Evolutionary conservation across 2,888 invertebrate genomes (phyloP).

Genomic region (Tinea pellionella): DNA sequence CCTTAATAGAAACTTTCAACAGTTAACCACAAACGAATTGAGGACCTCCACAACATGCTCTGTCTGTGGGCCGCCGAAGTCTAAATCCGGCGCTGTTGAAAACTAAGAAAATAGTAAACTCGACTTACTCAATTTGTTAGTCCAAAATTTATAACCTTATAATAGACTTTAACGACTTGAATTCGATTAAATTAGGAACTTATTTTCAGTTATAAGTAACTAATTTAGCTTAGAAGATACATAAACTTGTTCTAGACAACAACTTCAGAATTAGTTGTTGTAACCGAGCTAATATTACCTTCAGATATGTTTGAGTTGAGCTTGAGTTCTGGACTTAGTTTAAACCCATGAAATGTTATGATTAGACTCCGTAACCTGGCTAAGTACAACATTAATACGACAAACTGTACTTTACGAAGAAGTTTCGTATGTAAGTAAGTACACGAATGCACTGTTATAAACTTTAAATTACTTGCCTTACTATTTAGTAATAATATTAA

Average conservation of each 20-base stretch:
- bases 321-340: not conserved
- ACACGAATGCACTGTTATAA: no score
- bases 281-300: constrained; percentile 3
- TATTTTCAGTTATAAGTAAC: constrained; percentile 20
- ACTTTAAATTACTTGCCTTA: no score
- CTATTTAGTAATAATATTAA: no score
- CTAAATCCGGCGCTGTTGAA: no score
- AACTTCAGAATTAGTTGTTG: constrained; percentile 7
- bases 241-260: constrained; percentile 25
- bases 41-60: no score
- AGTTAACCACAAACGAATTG: no score
- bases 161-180: not conserved
- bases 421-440: no score
- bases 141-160: not conserved
- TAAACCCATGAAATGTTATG: constrained; percentile 1
- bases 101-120: not conserved
- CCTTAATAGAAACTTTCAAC: no score
- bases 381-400: not conserved
- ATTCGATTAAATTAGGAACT: not conserved
- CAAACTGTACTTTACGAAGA: not conserved
- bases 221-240: constrained; percentile 31
- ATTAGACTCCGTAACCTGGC: not conserved
- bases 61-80: no score
- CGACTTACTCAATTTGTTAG: not conserved
- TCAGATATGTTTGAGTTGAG: not conserved